These are phyloP conservation scores for Drosophila flavopinicola DNA, from an alignment of 2,888 invertebrate genomes.

Conservation along the genomic window DNA sequence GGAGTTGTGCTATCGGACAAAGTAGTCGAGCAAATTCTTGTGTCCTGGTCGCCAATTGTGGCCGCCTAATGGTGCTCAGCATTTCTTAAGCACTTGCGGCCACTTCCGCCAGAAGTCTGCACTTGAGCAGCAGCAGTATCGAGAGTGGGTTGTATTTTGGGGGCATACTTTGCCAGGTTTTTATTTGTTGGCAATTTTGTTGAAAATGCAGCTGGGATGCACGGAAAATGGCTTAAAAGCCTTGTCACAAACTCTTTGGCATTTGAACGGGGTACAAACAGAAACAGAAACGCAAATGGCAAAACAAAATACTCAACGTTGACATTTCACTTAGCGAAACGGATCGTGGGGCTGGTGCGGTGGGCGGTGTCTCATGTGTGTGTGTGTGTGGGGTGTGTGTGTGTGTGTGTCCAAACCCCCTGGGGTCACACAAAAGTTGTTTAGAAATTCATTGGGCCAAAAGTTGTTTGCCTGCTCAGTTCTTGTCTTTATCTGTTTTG, in stretches of 20 bases:
- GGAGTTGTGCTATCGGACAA: slow-evolving; percentile 18
- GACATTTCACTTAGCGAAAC: slow-evolving; percentile 68
- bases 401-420: slow-evolving; percentile 10
- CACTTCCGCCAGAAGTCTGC: slow-evolving; percentile 23
- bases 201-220: slow-evolving; percentile 40
- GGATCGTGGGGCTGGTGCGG: neutral
- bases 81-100: slow-evolving; percentile 38
- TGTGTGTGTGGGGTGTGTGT: neutral
- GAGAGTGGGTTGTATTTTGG: slow-evolving; percentile 9
- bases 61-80: slow-evolving; percentile 52
- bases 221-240: slow-evolving; percentile 60
- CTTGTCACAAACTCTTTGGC: slow-evolving; percentile 57
- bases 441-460: slow-evolving; percentile 69
- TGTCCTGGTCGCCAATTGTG: slow-evolving; percentile 36
- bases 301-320: slow-evolving; percentile 59
- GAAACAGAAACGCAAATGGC: slow-evolving; percentile 50
- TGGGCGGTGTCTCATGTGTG: neutral
- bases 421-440: slow-evolving; percentile 55
- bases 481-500: neutral
- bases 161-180: slow-evolving; percentile 30
- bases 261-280: slow-evolving; percentile 32
- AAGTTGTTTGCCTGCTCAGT: slow-evolving; percentile 34
- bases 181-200: slow-evolving; percentile 39
- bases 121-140: slow-evolving; percentile 23
- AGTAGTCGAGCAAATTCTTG: slow-evolving; percentile 29